A percentile compares a stretch with the other conserved stretches of the same genome.
phyloP scores from a whole-genome alignment of 1,140 invertebrate species.

The Ericerus pela region DNA sequence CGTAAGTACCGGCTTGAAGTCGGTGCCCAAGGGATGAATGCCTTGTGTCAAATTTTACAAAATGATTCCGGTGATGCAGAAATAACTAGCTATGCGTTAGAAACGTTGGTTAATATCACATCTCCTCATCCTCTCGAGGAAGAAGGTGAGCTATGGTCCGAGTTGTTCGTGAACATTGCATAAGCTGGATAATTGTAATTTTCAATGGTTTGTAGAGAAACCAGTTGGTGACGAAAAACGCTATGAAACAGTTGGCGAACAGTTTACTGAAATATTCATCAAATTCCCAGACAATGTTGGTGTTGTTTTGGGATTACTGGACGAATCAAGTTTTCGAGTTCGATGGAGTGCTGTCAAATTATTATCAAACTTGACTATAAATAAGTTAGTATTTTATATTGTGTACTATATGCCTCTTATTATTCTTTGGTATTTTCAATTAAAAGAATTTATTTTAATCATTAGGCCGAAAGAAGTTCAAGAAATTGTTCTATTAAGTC shows the following conservation, averaged over 20 bases:
- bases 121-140: constrained; percentile 68
- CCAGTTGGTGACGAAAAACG: constrained; percentile 34
- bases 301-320: constrained; percentile 71
- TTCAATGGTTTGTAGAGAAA: constrained; percentile 21
- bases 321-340: constrained; percentile 88
- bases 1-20: constrained; percentile 88
- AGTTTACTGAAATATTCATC: constrained; percentile 97
- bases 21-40: constrained; percentile 85
- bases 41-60: constrained; percentile 60
- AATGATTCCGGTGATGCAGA: constrained; percentile 75
- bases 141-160: constrained; percentile 40
- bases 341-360: constrained; percentile 75
- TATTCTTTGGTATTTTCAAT: neutral
- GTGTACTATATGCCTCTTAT: neutral
- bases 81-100: constrained; percentile 78
- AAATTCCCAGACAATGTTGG: constrained; percentile 79
- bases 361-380: constrained; percentile 61
- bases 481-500: constrained; percentile 83
- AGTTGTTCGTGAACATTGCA: constrained; percentile 29
- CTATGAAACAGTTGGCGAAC: constrained; percentile 51
- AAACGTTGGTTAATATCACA: constrained; percentile 82
- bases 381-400: constrained; percentile 32
- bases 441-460: constrained; percentile 14
- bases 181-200: constrained; percentile 13
- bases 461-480: constrained; percentile 76